Evolutionary conservation across 2,797 vertebrate genomes (phyloP).

Genomic region (Acanthis flammea): DNA sequence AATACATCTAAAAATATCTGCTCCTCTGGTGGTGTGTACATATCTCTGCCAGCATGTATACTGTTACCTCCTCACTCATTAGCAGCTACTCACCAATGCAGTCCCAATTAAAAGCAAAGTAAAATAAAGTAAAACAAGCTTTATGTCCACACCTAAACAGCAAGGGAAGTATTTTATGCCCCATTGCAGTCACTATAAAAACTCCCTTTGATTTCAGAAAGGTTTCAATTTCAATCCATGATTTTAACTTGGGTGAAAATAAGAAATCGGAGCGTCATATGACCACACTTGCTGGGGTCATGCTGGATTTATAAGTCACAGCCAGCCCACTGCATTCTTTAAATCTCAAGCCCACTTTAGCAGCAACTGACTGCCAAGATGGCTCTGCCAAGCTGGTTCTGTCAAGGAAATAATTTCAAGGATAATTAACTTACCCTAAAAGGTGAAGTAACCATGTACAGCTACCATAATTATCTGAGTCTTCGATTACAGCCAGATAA

Average conservation of each 20-base stretch:
- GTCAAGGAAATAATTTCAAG: not conserved
- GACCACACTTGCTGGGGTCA: not conserved
- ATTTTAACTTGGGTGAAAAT: not conserved
- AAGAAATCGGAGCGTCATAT: not conserved
- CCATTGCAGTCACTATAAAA: not conserved
- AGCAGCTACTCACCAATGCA: not conserved
- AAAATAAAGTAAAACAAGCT: not conserved
- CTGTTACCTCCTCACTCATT: not conserved
- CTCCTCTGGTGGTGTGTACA: not conserved
- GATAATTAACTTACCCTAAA: not conserved
- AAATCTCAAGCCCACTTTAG: constrained; percentile 2
- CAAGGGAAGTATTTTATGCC: not conserved
- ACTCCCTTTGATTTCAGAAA: not conserved
- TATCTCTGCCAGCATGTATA: not conserved
- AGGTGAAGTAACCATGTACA: not conserved
- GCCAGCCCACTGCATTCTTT: not conserved
- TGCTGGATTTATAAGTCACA: not conserved
- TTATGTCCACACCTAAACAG: not conserved
- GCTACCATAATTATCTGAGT: not conserved
- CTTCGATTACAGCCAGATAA: accelerated
- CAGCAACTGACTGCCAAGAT: not conserved
- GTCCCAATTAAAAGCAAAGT: not conserved
- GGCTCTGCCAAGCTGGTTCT: not conserved
- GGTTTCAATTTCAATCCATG: not conserved
- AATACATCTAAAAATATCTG: constrained; percentile 30